Conservation (phyloP, 2,797 vertebrate species). For the Arnoldichthys spilopterus region DNA sequence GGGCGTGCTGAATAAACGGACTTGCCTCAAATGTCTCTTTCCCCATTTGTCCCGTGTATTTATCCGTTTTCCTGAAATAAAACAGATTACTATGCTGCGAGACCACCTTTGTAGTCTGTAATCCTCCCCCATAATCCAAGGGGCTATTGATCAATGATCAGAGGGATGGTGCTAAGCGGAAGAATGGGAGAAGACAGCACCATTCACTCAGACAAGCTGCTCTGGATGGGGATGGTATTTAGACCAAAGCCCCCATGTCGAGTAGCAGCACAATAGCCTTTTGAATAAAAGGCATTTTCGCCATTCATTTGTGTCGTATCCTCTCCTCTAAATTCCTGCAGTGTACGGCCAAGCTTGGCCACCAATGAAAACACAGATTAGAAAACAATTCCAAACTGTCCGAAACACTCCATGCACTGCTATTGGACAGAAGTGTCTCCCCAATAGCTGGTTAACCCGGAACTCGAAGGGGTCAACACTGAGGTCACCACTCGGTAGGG, state of each 20-base stretch:
- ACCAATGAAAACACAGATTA: slow-evolving; percentile 43
- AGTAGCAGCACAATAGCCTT: slow-evolving; percentile 50
- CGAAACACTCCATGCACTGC: slow-evolving; percentile 14
- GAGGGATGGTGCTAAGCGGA: slow-evolving; percentile 52
- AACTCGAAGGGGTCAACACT: neutral
- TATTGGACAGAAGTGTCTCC: neutral
- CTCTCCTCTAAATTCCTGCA: slow-evolving; percentile 18
- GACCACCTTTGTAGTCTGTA: slow-evolving; percentile 77
- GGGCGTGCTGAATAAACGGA: slow-evolving; percentile 35
- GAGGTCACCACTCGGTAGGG: neutral
- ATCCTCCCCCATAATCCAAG: slow-evolving; percentile 73
- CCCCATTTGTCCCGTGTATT: slow-evolving; percentile 51
- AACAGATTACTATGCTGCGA: slow-evolving; percentile 71
- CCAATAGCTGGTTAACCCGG: slow-evolving; percentile 21
- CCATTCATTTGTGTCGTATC: slow-evolving; percentile 37
- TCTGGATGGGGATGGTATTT: slow-evolving; percentile 54
- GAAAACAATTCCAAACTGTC: slow-evolving; percentile 19
- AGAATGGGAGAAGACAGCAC: slow-evolving; percentile 18
- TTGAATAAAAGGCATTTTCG: slow-evolving; percentile 43
- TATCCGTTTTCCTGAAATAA: slow-evolving; percentile 61
- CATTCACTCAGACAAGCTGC: slow-evolving; percentile 36
- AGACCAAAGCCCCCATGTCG: slow-evolving; percentile 57
- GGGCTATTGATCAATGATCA: slow-evolving; percentile 77
- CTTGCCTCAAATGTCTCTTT: slow-evolving; percentile 26
- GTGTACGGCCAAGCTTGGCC: slow-evolving; percentile 13